Evolutionary conservation across 2,797 vertebrate species (phyloP).

Genomic region (Xenentodon cancila): DNA sequence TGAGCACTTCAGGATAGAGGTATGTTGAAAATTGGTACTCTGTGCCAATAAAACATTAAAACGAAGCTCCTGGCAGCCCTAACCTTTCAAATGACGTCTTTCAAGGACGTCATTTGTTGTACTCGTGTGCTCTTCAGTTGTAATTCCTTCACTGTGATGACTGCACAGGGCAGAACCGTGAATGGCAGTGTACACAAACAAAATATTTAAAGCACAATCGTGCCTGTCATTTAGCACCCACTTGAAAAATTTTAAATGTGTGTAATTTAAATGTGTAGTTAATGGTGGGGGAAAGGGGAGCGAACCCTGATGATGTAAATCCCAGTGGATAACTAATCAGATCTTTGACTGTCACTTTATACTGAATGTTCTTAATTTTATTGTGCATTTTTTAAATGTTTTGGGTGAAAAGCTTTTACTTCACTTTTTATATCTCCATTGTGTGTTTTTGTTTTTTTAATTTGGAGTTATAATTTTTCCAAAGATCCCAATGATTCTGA

Average conservation of each 20-base stretch:
- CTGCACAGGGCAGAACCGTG: conserved; percentile 26
- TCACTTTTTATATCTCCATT: too few relatives aligned
- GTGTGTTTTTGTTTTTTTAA: too few relatives aligned
- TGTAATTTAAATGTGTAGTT: too few relatives aligned
- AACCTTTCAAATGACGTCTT: conserved; percentile 57
- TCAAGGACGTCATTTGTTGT: conserved; percentile 26
- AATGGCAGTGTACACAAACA: not conserved
- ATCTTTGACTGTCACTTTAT: too few relatives aligned
- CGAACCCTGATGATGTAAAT: too few relatives aligned
- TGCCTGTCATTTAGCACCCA: conserved; percentile 14
- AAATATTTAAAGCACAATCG: conserved; percentile 21
- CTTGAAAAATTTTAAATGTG: not conserved
- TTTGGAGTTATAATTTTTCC: too few relatives aligned
- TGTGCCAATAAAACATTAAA: conserved; percentile 77
- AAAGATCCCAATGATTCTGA: too few relatives aligned
- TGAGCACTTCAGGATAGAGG: conserved; percentile 70
- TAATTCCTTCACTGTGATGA: conserved; percentile 41
- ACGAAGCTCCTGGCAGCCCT: conserved; percentile 53
- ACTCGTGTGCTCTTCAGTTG: conserved; percentile 47
- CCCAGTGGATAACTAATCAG: too few relatives aligned
- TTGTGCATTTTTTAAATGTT: too few relatives aligned
- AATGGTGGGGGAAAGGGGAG: too few relatives aligned
- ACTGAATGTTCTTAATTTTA: too few relatives aligned
- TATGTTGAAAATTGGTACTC: conserved; percentile 73
- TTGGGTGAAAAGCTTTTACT: too few relatives aligned